Evolutionary conservation across 2,797 vertebrate species (phyloP).

Genomic region (Girardinus metallicus): DNA sequence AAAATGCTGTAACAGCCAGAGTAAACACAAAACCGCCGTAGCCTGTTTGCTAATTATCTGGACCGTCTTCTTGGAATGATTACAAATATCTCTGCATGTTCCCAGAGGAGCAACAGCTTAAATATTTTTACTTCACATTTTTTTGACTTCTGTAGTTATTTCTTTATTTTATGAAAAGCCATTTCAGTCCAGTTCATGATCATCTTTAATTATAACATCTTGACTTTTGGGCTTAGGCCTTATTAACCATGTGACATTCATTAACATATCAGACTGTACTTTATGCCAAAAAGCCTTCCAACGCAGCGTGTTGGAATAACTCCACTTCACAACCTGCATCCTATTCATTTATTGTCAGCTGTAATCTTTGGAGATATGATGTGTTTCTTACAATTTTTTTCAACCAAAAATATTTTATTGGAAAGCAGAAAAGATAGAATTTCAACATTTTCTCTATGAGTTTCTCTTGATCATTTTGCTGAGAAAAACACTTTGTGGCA

Average conservation of each 20-base stretch:
- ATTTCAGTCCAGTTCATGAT: neutral
- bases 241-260: conserved; percentile 48
- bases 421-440: neutral
- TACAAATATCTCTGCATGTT: conserved; percentile 30
- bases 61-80: conserved; percentile 36
- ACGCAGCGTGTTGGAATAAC: neutral
- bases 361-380: neutral
- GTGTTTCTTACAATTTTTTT: neutral
- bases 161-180: conserved; percentile 32
- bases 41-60: conserved; percentile 30
- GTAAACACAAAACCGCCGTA: conserved; percentile 28
- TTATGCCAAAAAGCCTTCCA: neutral
- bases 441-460: neutral
- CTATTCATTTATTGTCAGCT: neutral
- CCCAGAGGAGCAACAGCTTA: conserved; percentile 31
- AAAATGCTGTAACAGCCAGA: conserved; percentile 21
- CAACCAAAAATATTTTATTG: neutral
- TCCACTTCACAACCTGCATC: neutral
- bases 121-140: neutral
- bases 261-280: neutral
- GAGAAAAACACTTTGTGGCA: neutral
- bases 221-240: conserved; percentile 41
- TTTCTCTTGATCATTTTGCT: neutral
- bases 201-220: conserved; percentile 17
- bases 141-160: conserved; percentile 16